A percentile compares a stretch with the other conserved stretches of the same genome.
These are phyloP conservation scores for Alca torda DNA, from an alignment of 2,797 vertebrate species.

Conservation along the genomic window DNA sequence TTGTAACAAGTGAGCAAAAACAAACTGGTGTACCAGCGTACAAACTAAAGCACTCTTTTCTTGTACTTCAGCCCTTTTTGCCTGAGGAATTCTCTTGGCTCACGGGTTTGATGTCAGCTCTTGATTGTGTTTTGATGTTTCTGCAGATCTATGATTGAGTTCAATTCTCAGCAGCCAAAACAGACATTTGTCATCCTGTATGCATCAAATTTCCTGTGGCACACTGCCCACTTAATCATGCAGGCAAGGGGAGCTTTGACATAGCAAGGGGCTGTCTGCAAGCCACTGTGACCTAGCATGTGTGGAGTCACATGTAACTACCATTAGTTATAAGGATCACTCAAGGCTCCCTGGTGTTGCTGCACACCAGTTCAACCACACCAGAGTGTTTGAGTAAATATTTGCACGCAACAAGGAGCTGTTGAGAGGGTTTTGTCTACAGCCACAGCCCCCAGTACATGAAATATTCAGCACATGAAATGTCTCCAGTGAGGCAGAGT, in stretches of 20 bases:
- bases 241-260: conserved; percentile 68
- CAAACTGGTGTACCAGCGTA: not conserved
- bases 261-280: conserved; percentile 68
- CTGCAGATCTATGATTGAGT: conserved; percentile 86
- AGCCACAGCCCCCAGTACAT: conserved; percentile 83
- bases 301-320: conserved; percentile 88
- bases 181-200: conserved; percentile 87
- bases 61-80: conserved; percentile 39
- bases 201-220: conserved; percentile 75
- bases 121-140: conserved; percentile 97
- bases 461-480: conserved; percentile 91
- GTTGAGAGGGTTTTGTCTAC: conserved; percentile 82
- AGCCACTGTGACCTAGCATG: conserved; percentile 77
- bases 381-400: conserved; percentile 87
- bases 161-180: conserved; percentile 91
- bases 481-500: conserved; percentile 81
- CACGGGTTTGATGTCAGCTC: conserved; percentile 80
- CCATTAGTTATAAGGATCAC: conserved; percentile 89
- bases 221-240: conserved; percentile 78
- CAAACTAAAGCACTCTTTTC: not conserved
- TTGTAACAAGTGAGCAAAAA: conserved; percentile 27
- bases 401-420: conserved; percentile 89
- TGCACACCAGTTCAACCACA: conserved; percentile 71
- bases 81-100: conserved; percentile 79
- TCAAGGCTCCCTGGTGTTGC: conserved; percentile 78